These are phyloP conservation scores for Palythoa heliodiscus DNA, from an alignment of 92 coral and sea anemone species.

Conservation along the genomic window DNA sequence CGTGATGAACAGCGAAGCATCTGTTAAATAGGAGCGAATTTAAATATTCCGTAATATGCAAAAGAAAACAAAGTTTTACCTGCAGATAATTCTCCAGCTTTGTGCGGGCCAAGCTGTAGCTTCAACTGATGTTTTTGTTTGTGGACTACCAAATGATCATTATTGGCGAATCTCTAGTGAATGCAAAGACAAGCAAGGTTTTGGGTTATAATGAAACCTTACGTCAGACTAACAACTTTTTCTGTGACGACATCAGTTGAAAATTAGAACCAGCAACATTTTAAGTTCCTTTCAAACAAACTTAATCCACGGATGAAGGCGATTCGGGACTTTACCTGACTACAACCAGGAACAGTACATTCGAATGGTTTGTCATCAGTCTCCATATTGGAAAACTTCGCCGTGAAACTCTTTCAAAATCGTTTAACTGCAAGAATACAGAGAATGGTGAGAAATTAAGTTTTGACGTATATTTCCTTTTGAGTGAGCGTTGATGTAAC, in stretches of 20 bases:
- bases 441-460: not conserved
- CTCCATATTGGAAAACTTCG: conserved; percentile 76
- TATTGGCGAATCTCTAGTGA: conserved; percentile 93
- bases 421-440: not conserved
- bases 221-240: conserved; percentile 75
- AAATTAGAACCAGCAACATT: conserved; percentile 83
- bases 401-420: conserved; percentile 14
- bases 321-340: conserved; percentile 82
- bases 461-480: conserved; percentile 23
- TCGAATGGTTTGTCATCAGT: conserved; percentile 95
- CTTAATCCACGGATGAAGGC: conserved; percentile 55
- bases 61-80: conserved; percentile 30
- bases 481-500: conserved; percentile 8
- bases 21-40: not conserved
- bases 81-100: conserved; percentile 71
- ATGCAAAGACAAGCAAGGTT: conserved; percentile 42
- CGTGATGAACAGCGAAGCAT: not conserved
- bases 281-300: conserved; percentile 77
- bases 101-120: conserved; percentile 76
- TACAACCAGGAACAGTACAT: conserved; percentile 88
- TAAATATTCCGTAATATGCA: not conserved
- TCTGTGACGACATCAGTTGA: conserved; percentile 97
- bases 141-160: conserved; percentile 97
- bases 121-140: conserved; percentile 95
- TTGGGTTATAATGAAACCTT: conserved; percentile 76